Evolutionary conservation across 1,140 invertebrate species (phyloP).

Genomic region (Drosophila suzukii): DNA sequence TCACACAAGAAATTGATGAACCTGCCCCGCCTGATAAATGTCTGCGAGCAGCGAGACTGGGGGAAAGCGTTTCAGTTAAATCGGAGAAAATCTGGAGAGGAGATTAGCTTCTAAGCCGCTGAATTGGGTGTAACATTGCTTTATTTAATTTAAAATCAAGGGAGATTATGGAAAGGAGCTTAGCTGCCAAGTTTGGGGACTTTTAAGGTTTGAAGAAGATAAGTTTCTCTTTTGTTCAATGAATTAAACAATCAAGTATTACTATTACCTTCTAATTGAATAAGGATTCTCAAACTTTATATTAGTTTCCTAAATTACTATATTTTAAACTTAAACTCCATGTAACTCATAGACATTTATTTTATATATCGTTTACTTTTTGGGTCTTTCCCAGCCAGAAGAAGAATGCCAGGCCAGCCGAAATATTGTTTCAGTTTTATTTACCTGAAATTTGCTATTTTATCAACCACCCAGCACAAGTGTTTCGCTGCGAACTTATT

Average conservation of each 20-base stretch:
- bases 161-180: slow-evolving; percentile 7
- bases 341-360: not conserved
- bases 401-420: slow-evolving; percentile 7
- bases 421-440: slow-evolving; percentile 76
- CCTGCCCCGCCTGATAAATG: slow-evolving; percentile 54
- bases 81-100: slow-evolving; percentile 14
- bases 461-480: slow-evolving; percentile 73
- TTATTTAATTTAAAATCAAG: slow-evolving; percentile 3
- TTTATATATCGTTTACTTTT: not conserved
- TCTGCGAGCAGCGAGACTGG: slow-evolving; percentile 6
- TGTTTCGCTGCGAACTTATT: slow-evolving; percentile 69
- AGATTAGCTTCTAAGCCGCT: slow-evolving; percentile 25
- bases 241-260: too few relatives aligned
- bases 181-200: not conserved
- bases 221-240: too few relatives aligned
- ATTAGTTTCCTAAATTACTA: too few relatives aligned
- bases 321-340: not conserved
- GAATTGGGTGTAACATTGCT: slow-evolving; percentile 17
- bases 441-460: slow-evolving; percentile 72
- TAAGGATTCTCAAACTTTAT: too few relatives aligned
- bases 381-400: slow-evolving; percentile 3
- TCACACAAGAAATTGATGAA: slow-evolving; percentile 75
- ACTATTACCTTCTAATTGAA: too few relatives aligned
- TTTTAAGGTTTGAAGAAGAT: too few relatives aligned
- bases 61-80: slow-evolving; percentile 16